phyloP scores from a whole-genome alignment of 1,140 invertebrate species.

The Lepidurus couesii region DNA sequence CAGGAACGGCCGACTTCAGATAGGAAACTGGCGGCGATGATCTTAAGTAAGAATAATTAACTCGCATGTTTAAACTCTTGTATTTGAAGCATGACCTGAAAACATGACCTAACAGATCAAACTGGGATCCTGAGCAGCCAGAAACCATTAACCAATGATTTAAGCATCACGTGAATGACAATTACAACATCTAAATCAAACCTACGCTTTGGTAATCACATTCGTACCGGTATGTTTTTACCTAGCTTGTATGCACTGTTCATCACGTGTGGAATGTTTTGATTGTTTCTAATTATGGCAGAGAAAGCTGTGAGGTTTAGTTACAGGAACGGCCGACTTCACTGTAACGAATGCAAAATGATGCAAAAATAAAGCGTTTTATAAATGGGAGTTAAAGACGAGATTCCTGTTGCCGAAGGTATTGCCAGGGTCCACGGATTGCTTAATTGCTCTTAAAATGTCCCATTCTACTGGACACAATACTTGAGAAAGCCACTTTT shows the following conservation, averaged over 20 bases:
- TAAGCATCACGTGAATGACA: no score
- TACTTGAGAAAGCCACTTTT: conserved; percentile 68
- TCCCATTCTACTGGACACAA: conserved; percentile 69
- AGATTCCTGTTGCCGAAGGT: conserved; percentile 87
- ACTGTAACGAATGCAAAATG: background rate
- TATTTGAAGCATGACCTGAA: background rate
- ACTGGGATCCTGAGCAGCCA: background rate
- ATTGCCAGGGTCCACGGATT: conserved; percentile 84
- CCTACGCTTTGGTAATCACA: no score
- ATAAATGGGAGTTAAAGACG: conserved; percentile 23
- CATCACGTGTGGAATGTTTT: no score
- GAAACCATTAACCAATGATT: no score
- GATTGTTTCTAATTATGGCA: no score
- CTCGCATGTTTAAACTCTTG: background rate
- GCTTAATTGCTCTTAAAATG: conserved; percentile 73
- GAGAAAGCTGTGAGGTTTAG: no score
- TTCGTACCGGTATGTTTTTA: no score
- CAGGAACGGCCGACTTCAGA: background rate
- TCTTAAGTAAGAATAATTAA: background rate
- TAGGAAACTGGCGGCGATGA: background rate
- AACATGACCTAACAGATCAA: background rate
- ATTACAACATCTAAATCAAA: no score
- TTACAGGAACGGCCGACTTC: no score
- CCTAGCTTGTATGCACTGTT: no score
- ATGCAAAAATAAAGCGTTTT: background rate